Base-by-base conservation (phyloP, 2,888 invertebrate species). In the Pelosia muscerda region DNA sequence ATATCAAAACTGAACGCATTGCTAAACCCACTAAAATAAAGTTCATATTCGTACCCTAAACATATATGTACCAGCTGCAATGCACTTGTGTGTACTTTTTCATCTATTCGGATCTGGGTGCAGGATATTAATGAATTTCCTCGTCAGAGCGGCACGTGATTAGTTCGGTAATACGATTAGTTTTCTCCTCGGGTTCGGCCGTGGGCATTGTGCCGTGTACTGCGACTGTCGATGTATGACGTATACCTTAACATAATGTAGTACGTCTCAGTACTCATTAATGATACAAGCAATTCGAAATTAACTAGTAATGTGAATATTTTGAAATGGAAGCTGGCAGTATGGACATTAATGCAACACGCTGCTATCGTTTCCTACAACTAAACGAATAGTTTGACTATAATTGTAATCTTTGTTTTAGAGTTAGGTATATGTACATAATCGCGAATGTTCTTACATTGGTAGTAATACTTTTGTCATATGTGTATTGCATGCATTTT, bases 101-200 rank as follows among this genome's bases (percentile, higher is more conserved):
- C 87, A 86, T 88, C 86, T 78, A 83, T 83, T 83, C 83, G 76
- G 75, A 78, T 81, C 82, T 84, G 71, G 83, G 84, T 84, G 85
- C 96, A 96, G 96, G 96, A 96, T 96, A 96, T 96, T 95, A 96
- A 95, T 96, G 95, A 95, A 96, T 96, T 96, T 96, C 96, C 96
- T 96, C 95, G 92, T 92, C 95, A 95, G 93, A 95, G 95, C 95
- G 94, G 93, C 92, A 91, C 92, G 95, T 95, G 95, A 96, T 96
- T 96, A 96, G 95, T 95, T 95, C 93, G 95, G 90, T 96, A 96
- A 96, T 96, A 93, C 94, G 95, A 96, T 96, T 96, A 96, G 79
- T 73, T 75, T 69, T 77, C 80, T 83, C 80, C 81, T 84, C 81
- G 78, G 77, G 77, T 73, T 74, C 76, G 75, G 78, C 77, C 81